Conservation (phyloP, 1,140 invertebrate genomes). For the Condylostylus longicornis region DNA sequence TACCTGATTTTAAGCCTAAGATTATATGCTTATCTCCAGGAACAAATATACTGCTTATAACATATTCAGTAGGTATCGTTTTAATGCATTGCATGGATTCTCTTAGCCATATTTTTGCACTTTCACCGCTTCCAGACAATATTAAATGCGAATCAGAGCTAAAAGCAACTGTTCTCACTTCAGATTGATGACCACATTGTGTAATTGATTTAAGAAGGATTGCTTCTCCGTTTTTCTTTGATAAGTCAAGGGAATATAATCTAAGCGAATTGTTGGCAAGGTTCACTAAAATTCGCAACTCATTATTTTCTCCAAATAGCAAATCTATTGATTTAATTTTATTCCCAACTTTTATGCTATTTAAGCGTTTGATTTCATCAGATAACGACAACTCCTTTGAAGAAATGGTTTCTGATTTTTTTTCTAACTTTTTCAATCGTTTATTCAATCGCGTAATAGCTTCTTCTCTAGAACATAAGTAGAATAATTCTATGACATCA, state of each 20-base stretch:
- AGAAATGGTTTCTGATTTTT: slow-evolving; percentile 15
- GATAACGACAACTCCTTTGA: slow-evolving; percentile 35
- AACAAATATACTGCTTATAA: slow-evolving; percentile 63
- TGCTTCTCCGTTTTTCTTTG: slow-evolving; percentile 32
- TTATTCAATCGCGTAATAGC: slow-evolving; percentile 52
- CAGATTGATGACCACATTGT: slow-evolving; percentile 69
- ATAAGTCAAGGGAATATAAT: slow-evolving; percentile 42
- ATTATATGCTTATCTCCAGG: slow-evolving; percentile 85
- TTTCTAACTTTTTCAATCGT: slow-evolving; percentile 49
- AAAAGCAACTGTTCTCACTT: slow-evolving; percentile 73
- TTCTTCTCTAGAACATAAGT: slow-evolving; percentile 60
- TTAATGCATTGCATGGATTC: slow-evolving; percentile 67
- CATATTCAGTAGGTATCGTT: slow-evolving; percentile 53
- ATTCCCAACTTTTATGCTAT: slow-evolving; percentile 43
- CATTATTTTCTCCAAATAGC: slow-evolving; percentile 46
- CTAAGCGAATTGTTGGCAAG: slow-evolving; percentile 54
- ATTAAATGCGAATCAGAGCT: slow-evolving; percentile 81
- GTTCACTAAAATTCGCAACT: slow-evolving; percentile 48
- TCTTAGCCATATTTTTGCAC: slow-evolving; percentile 89
- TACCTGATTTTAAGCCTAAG: slow-evolving; percentile 75
- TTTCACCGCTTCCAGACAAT: slow-evolving; percentile 69
- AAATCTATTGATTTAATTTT: slow-evolving; percentile 58
- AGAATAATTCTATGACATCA: slow-evolving; percentile 67
- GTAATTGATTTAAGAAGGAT: slow-evolving; percentile 37
- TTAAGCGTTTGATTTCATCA: slow-evolving; percentile 60